Percentiles rank a stretch among this genome's conserved stretches.
These are phyloP conservation scores for Conus betulinus DNA, from an alignment of 1,140 invertebrate species.

Conservation along the genomic window DNA sequence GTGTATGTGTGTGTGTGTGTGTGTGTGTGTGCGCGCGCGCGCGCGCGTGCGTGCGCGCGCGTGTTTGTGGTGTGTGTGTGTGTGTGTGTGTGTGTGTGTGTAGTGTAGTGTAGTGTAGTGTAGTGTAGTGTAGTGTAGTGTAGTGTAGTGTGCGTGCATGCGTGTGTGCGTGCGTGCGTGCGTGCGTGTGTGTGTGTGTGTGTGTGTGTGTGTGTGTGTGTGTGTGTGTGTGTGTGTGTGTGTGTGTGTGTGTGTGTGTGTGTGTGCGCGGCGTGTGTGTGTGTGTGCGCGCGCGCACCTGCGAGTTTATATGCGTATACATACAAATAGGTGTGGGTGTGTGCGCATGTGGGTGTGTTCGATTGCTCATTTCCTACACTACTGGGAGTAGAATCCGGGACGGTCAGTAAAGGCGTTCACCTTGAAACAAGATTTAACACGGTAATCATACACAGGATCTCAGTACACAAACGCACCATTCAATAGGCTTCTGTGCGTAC, in stretches of 20 bases:
- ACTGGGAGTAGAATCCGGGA: too few species aligned
- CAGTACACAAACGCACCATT: too few species aligned
- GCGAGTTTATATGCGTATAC: neutral
- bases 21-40: slow-evolving; percentile 19
- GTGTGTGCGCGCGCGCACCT: too few species aligned
- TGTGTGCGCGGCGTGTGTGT: too few species aligned
- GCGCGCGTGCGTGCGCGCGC: slow-evolving; percentile 27
- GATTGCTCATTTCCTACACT: neutral
- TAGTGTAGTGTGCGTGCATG: neutral
- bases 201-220: slow-evolving; percentile 5
- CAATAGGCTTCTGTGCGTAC: too few species aligned
- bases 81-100: too few species aligned
- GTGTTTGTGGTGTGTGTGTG: neutral
- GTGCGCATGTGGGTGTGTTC: neutral
- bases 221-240: neutral
- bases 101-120: slow-evolving; percentile 28
- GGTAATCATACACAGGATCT: too few species aligned
- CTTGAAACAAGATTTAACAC: too few species aligned
- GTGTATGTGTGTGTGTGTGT: neutral
- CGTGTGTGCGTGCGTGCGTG: too few species aligned
- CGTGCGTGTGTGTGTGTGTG: slow-evolving; percentile 25
- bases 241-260: too few species aligned
- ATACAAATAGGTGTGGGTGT: neutral
- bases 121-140: slow-evolving; percentile 16
- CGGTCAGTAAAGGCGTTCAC: too few species aligned